Evolutionary conservation across 2,888 invertebrate species (phyloP), one percentile per base, ranked within the genome.

Genomic region (Thyatira batis): DNA sequence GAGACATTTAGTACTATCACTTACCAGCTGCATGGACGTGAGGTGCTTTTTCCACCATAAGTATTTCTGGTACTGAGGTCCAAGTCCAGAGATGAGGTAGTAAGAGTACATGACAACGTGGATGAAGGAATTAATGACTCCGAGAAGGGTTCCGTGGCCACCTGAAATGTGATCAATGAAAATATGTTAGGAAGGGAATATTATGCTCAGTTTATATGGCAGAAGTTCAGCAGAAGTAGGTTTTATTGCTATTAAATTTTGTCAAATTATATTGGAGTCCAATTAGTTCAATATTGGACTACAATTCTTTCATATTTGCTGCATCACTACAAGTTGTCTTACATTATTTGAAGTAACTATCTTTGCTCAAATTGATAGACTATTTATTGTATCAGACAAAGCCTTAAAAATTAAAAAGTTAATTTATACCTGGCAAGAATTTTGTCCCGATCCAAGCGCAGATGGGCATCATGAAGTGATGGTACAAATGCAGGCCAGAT

Each of bases 31-130:
- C 75, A 98, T 89, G 51, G 94, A 93, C 3, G 98, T 98, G 73
- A 98, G 94, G 82, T 98, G 96, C 73, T 94, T 96, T 84, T 98
- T 98, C 98, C 98, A 98, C 98, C 98, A 98, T 20, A 98, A 88
- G 78, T 96, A 97, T 78, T 97, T 97, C 82, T 97, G 96, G 80
- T 97, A 95, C 66, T 95, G 92, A 0, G 98, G 98, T 4, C 98
- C 98, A 57, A 98, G 92, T 0, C 97, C 97, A 0, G 98, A 94
- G 61, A 98, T 92, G 73, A 98, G 93, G 84, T 98, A 98, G 85
- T 98, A 98, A 0, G 94, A 93, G 86, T 98, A 98, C 98, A 98
- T 98, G 57, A 98, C 93, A 53, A 98, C 93, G 85, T 98, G 98
- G 54, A 98, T 96, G 79, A 97, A 95, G 0, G 97, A 95, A 85